These are phyloP conservation scores for Enteromius argenteus DNA, from an alignment of 2,797 vertebrate genomes.

Conservation along the genomic window DNA sequence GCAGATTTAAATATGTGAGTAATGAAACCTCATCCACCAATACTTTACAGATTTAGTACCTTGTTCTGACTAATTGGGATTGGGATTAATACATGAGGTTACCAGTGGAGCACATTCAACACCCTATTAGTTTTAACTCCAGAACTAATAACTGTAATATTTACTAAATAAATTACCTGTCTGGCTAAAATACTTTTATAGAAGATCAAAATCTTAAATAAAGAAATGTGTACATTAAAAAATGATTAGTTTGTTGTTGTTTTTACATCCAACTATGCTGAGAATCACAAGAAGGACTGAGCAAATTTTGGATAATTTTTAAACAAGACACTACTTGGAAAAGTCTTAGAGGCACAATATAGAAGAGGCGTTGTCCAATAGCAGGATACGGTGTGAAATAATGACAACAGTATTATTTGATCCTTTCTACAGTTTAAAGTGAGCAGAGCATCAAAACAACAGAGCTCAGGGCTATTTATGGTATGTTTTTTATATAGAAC, in stretches of 20 bases:
- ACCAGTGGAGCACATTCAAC: neutral
- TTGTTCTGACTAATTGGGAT: neutral
- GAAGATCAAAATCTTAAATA: too few relatives aligned
- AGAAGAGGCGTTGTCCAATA: neutral
- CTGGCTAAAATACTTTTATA: neutral
- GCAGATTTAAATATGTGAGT: constrained; percentile 31
- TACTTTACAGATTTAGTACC: constrained; percentile 30
- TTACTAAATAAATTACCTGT: neutral
- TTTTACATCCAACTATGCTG: too few relatives aligned
- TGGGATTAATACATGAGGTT: constrained; percentile 1
- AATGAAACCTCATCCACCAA: constrained; percentile 38
- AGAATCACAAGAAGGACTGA: too few relatives aligned
- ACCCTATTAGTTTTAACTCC: neutral
- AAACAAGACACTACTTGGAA: neutral
- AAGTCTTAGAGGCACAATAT: neutral
- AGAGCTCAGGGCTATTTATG: neutral
- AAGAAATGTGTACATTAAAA: too few relatives aligned
- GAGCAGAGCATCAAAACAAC: neutral
- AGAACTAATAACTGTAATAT: neutral
- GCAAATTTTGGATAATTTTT: neutral
- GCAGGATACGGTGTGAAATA: neutral
- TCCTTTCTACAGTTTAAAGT: neutral
- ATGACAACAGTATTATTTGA: neutral
- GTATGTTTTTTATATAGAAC: neutral
- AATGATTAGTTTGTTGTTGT: too few relatives aligned